These are phyloP conservation scores for Yponomeuta cagnagella DNA, from an alignment of 2,888 invertebrate genomes.

Conservation along the genomic window DNA sequence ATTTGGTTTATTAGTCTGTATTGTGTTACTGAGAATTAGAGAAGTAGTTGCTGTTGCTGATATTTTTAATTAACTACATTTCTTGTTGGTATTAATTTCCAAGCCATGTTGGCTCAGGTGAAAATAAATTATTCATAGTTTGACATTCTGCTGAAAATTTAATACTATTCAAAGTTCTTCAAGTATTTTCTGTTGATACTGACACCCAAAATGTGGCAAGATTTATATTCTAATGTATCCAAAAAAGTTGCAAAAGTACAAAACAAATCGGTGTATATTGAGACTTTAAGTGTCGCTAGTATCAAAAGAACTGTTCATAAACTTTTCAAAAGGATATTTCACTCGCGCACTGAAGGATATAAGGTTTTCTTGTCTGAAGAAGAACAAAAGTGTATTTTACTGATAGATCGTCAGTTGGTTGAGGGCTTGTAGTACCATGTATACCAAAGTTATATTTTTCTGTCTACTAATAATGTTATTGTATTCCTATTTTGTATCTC, in stretches of 20 bases:
- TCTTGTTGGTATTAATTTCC: background rate
- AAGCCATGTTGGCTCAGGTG: background rate
- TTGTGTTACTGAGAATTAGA: background rate
- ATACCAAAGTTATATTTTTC: no score
- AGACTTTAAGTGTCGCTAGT: conserved; percentile 51
- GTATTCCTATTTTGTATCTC: no score
- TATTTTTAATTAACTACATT: background rate
- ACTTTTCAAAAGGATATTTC: conserved; percentile 51
- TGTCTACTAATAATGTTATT: no score
- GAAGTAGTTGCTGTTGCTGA: background rate
- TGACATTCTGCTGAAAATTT: background rate
- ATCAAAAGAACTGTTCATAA: conserved; percentile 56
- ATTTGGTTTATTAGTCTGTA: conserved; percentile 5
- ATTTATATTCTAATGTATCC: conserved; percentile 39
- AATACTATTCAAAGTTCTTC: no score
- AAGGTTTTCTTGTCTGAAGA: conserved; percentile 80
- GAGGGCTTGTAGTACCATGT: conserved; percentile 32
- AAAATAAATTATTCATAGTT: background rate
- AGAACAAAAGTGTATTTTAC: conserved; percentile 77
- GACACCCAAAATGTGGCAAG: conserved; percentile 39
- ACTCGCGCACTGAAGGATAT: conserved; percentile 74
- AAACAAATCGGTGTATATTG: conserved; percentile 47
- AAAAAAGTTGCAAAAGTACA: conserved; percentile 41
- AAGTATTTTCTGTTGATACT: conserved; percentile 23
- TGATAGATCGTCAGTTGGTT: conserved; percentile 44